A percentile compares a stretch with the other conserved stretches of the same genome.
Evolutionary conservation across 2,888 invertebrate species (phyloP).

Genomic region (Lithophane ornitopus): DNA sequence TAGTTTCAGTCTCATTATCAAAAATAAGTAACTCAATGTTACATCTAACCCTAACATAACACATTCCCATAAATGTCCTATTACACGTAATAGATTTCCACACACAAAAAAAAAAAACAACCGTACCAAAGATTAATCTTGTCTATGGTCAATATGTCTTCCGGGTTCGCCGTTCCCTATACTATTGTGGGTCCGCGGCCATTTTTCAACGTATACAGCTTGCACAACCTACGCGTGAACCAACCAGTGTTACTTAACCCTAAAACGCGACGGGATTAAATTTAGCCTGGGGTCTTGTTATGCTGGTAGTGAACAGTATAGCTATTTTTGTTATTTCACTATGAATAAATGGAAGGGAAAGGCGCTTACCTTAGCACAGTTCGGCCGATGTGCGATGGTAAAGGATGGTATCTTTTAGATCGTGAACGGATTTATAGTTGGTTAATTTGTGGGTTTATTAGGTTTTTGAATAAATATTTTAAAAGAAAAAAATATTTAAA

Average conservation of each 20-base stretch:
- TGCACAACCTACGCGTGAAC: slow-evolving; percentile 85
- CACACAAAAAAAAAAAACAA: slow-evolving; percentile 52
- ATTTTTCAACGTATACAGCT: slow-evolving; percentile 86
- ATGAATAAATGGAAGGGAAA: slow-evolving; percentile 90
- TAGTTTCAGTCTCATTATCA: too few species aligned
- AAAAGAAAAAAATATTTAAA: neutral
- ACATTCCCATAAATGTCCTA: slow-evolving; percentile 27
- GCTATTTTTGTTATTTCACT: slow-evolving; percentile 90
- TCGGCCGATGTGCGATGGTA: slow-evolving; percentile 75
- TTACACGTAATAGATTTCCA: slow-evolving; percentile 43
- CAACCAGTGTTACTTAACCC: slow-evolving; percentile 66
- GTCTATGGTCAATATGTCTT: slow-evolving; percentile 86
- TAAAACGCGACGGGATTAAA: neutral
- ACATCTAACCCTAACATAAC: neutral
- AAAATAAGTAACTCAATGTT: neutral
- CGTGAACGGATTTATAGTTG: slow-evolving; percentile 66
- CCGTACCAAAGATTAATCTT: slow-evolving; percentile 84
- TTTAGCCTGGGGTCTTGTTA: slow-evolving; percentile 68
- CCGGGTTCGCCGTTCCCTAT: slow-evolving; percentile 87
- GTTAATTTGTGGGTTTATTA: slow-evolving; percentile 55
- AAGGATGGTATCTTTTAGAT: slow-evolving; percentile 72
- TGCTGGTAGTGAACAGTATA: slow-evolving; percentile 82
- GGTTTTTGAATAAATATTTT: neutral
- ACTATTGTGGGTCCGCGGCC: slow-evolving; percentile 87
- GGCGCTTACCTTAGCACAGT: slow-evolving; percentile 90